Base-by-base conservation (phyloP, 2,113 vertebrate species). In the Poeciliopsis occidentalis region DNA sequence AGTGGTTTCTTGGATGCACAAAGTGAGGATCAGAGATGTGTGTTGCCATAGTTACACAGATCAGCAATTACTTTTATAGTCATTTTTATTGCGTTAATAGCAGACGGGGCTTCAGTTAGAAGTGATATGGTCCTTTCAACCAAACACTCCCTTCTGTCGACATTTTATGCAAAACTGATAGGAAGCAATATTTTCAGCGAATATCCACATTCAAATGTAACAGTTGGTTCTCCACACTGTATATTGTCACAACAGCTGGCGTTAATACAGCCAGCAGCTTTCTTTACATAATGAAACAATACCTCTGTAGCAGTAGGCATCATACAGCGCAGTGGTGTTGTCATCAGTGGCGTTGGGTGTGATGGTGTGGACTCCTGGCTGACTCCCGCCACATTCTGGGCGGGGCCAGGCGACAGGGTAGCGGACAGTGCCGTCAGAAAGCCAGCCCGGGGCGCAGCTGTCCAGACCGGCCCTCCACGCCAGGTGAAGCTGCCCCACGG, bases 301-400 rank as follows among this genome's bases (percentile, higher is more conserved):
- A 98, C 97, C 97, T 95, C 94, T 94, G 83, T 95, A 97, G 93
- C 98, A 99, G 88, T 97, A 99, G 1, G 96, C 95, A 0, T 96
- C 95, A 17, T 96, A 98, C 0, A 90, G 93, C 0, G 84, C 88
- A 0, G 92, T 30, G 0, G 61, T 88, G 22, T 94, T 87, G 0
- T 95, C 96, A 0, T 94, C 91, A 0, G 95, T 95, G 73, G 88
- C 91, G 73, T 97, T 96, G 47, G 95, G 93, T 76, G 94, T 93
- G 47, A 97, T 77, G 0, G 95, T 96, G 82, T 91, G 93, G 69
- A 99, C 95, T 0, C 97, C 98, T 0, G 96, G 90, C 22, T 91
- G 77, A 0, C 89, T 92, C 0, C 94, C 96, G 0, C 96, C 96
- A 13, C 97, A 99, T 61, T 95, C 96, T 29, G 91, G 94, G 26